Evolutionary conservation across 2,888 invertebrate genomes (phyloP), one percentile per base, ranked within the genome.

Genomic region (Yponomeuta plumbellus): DNA sequence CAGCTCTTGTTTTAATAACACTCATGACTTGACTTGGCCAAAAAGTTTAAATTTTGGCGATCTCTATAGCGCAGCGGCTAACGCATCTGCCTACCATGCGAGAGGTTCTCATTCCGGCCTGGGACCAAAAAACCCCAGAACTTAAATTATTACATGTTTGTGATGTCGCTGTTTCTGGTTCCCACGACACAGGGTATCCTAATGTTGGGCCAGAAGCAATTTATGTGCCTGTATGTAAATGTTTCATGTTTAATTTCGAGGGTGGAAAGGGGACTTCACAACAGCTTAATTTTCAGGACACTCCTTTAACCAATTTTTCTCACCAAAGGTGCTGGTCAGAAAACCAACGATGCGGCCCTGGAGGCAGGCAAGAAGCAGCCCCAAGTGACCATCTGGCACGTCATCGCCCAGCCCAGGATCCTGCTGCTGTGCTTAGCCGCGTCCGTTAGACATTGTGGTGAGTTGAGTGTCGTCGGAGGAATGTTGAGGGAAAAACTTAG

Each of bases 371-470:
- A 78, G 84, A 92, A 79, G 78, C 86, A 80, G 85, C 90, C 92
- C 0, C 92, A 93, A 74, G 80, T 93, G 1, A 93, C 93, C 1
- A 92, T 96, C 72, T 96, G 96, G 96, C 94, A 93, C 73, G 95
- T 96, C 1, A 93, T 97, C 68, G 84, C 93, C 0, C 96, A 95
- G 76, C 97, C 97, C 0, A 92, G 96, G 67, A 93, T 97, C 71
- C 88, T 97, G 44, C 92, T 97, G 79, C 88, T 97, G 66, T 96
- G 96, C 80, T 81, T 97, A 1, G 97, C 97, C n/a, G 97, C 97
- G 21, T 96, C 97, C 58, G 95, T 97, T 73, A 93, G 97, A 73
- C 97, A 97, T 86, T 96, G 96, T 73, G 97, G 95, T 95, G 76
- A 86, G 85, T 74, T 8, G 11, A 23, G 23, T 39, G 11, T 17